Evolutionary conservation across 2,888 invertebrate species (phyloP), one percentile per base, ranked within the genome.

Genomic region (Nomada fabriciana): DNA sequence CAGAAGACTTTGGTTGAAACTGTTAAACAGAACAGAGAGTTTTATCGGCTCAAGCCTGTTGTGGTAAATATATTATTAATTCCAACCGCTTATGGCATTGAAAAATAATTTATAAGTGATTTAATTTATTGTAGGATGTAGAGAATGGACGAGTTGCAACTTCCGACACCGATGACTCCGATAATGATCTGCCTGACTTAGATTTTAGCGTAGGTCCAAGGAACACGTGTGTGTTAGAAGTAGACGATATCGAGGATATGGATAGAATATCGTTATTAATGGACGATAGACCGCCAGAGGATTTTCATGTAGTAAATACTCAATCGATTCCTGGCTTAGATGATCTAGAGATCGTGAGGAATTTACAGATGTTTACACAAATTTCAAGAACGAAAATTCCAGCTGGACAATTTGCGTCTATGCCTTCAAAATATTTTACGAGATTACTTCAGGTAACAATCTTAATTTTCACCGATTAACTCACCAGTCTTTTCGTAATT

Each of bases 291-390:
- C 96, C 97, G 2, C 97, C 97, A 0, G 96, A 96, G 82, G 97
- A 97, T 71, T 97, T 97, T 91, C 96, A 97, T 89, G 96, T 97
- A 63, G 97, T 97, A 61, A 97, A 97, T 91, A 97, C 97, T 0
- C 97, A 97, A 93, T 95, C 94, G 47, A 96, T 97, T 75, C 97
- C 97, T 1, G 97, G 97, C 0, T 94, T 96, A 80, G 95, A 95
- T 61, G 96, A 96, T 80, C 94, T 96, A 83, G 96, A 96, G 89
- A 95, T 96, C 13, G 96, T 96, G 0, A 95, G 95, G 87, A 97
- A 96, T 93, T 94, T 97, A 59, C 97, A 98, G 95, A 97, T 97
- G 97, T 98, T 98, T 91, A 96, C 97, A 0, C 98, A 98, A 93
- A 86, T 91, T 11, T 92, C 92, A 4, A 94, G 96, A 55, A 95